phyloP scores from a whole-genome alignment of 2,797 vertebrate genomes.

The Allochrocebus solatus region DNA sequence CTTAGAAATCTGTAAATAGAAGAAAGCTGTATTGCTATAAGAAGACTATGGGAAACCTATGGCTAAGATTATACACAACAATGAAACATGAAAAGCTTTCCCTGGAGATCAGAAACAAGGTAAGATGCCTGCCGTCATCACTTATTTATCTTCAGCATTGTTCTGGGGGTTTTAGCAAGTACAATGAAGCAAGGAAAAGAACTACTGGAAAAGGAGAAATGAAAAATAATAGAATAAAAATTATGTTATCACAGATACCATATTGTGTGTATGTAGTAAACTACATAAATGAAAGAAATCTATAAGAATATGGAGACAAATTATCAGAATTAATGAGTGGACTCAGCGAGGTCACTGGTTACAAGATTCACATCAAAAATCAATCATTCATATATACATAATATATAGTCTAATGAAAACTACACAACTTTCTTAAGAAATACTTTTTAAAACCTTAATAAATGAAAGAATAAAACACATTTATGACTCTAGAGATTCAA shows the following conservation, averaged over 20 bases:
- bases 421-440: not conserved
- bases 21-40: not conserved
- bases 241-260: not conserved
- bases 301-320: not conserved
- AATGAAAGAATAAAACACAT: not conserved
- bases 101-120: not conserved
- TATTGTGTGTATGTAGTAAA: not conserved
- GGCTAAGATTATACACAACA: not conserved
- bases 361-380: not conserved
- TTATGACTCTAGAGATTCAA: not conserved
- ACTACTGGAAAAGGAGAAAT: not conserved
- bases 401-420: not conserved
- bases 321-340: not conserved
- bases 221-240: not conserved
- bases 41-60: not conserved
- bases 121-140: not conserved
- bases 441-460: not conserved
- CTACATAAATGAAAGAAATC: not conserved
- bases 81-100: not conserved
- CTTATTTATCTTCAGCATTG: not conserved
- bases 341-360: not conserved
- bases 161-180: not conserved
- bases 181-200: not conserved
- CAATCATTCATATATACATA: not conserved
- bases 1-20: not conserved